phyloP scores from a whole-genome alignment of 1,140 invertebrate species.

The Reticulitermes speratus region DNA sequence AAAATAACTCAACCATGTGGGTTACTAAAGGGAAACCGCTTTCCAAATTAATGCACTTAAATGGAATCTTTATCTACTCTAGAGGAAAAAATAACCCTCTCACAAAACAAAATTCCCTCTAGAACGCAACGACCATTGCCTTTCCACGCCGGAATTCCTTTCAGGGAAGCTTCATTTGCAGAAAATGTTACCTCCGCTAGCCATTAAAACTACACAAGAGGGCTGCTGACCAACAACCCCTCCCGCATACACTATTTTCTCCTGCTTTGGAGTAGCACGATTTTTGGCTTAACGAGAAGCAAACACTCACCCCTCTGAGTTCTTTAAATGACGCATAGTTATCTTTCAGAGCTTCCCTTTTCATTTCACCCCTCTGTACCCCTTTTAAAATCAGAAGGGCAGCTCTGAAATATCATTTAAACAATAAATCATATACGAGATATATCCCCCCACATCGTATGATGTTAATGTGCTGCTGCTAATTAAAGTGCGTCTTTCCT shows the following conservation, averaged over 20 bases:
- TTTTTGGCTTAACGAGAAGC: not conserved
- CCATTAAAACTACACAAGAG: not conserved
- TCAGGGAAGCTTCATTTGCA: not conserved
- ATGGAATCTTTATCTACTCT: not conserved
- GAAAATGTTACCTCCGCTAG: constrained; percentile 4
- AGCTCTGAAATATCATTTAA: not conserved
- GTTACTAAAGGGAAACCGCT: not conserved
- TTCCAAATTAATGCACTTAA: not conserved
- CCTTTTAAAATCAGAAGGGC: not conserved
- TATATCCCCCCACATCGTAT: no score
- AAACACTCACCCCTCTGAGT: not conserved
- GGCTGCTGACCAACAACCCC: not conserved
- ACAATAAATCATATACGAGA: not conserved
- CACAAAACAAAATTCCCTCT: not conserved
- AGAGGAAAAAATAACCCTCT: not conserved
- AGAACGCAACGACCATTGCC: not conserved
- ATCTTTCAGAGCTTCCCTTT: not conserved
- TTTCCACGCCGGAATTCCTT: constrained; percentile 14
- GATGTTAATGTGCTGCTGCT: not conserved
- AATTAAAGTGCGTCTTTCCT: not conserved
- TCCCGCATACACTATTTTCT: not conserved
- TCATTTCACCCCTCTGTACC: not conserved
- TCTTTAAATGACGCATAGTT: not conserved
- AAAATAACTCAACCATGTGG: not conserved
- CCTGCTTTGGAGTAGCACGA: not conserved